Conservation (phyloP, 2,797 vertebrate genomes). For the Discoglossus pictus region DNA sequence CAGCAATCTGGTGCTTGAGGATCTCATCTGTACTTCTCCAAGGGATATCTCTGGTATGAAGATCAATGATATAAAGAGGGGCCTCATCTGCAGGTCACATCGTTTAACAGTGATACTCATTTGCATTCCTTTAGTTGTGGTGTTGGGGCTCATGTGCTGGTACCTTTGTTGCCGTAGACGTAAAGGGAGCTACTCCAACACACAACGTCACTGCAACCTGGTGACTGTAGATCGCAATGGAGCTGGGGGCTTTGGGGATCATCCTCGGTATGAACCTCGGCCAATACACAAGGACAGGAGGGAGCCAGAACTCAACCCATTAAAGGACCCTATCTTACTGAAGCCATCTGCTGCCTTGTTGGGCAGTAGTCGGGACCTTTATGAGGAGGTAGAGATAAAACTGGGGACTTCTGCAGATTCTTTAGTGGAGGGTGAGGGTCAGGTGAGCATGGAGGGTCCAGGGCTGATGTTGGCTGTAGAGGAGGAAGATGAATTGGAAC, state of each 20-base stretch:
- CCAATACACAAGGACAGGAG: constrained; percentile 49
- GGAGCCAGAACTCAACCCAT: constrained; percentile 58
- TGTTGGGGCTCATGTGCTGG: constrained; percentile 71
- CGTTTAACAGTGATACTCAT: constrained; percentile 80
- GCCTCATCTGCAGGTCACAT: constrained; percentile 69
- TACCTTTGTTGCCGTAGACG: constrained; percentile 78
- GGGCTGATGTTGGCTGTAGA: constrained; percentile 38
- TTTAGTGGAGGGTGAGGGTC: constrained; percentile 53
- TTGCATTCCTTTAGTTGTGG: constrained; percentile 74
- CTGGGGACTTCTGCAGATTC: constrained; percentile 70
- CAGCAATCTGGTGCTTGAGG: constrained; percentile 55
- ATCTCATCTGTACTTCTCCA: constrained; percentile 72
- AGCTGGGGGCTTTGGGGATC: constrained; percentile 35
- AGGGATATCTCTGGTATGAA: constrained; percentile 57
- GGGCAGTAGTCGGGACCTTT: constrained; percentile 78
- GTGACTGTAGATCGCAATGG: constrained; percentile 58
- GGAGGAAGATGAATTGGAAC: constrained; percentile 52
- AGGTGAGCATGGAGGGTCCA: not conserved
- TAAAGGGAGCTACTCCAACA: constrained; percentile 59
- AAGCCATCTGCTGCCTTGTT: constrained; percentile 67
- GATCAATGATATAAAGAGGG: constrained; percentile 61
- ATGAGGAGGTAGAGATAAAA: constrained; percentile 84
- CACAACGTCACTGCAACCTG: constrained; percentile 50
- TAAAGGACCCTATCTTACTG: constrained; percentile 73
- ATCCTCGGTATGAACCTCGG: constrained; percentile 56